Base-by-base conservation (phyloP, 1,140 invertebrate species). In the Sminthurides bifidus region DNA sequence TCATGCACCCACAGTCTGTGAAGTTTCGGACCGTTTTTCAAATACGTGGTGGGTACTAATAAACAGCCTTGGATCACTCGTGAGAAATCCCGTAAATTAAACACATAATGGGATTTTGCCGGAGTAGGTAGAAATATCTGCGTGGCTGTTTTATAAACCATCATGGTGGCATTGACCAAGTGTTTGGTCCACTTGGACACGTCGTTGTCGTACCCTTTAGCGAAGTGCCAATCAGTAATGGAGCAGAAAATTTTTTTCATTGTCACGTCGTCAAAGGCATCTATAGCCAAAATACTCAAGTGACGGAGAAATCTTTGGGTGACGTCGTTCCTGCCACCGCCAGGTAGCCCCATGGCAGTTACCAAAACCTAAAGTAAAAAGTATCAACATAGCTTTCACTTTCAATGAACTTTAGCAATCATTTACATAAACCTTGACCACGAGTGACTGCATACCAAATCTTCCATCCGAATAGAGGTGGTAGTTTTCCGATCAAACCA, bases 1-100 rank as follows among this genome's bases (percentile, higher is more conserved):
- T 97, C 92, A 71, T 97, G 92, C 6, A 90, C 77, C 92, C 92
- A 96, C 4, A 96, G 74, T 56, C 85, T 75, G 41, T 90, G 82
- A 26, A 96, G 74, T 67, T 93, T 91, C 46, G 83, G 80, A 0
- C 80, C 73, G 45, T 85, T 82, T 58, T 79, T 77, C 72, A 92
- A 76, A 60, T 81, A 79, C 15, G 82, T 73, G 1, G 82, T 69
- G 2, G 88, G 81, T 52, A 92, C 76, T 60, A 87, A 69, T 41
- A 87, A 69, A 15, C 95, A 74, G 15, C 92, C 92, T 65, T 78
- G 79, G 44, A 96, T 83, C 21, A 94, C 85, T 26, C 87, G 74
- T 30, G 83, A 79, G 68, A 95, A 91, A 70, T 92, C 88, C 54
- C 92, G 75, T 64, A 95, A 71, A 69, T 81, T 93, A 68, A 94